These are phyloP conservation scores for Synergus itoensis DNA, from an alignment of 2,888 invertebrate genomes.

Conservation along the genomic window DNA sequence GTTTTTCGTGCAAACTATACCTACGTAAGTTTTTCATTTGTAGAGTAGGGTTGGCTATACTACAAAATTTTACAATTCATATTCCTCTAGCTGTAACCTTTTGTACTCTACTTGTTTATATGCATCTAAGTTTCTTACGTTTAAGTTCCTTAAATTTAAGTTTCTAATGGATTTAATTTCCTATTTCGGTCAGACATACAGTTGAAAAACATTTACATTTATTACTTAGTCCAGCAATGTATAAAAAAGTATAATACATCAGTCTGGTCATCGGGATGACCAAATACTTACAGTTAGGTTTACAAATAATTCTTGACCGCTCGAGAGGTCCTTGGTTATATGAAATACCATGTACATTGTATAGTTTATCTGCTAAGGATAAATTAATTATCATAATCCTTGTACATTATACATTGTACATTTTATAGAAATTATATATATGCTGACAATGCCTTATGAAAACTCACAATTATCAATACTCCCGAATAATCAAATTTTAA, in stretches of 20 bases:
- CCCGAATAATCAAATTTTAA: background rate
- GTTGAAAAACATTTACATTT: conserved; percentile 69
- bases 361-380: no score
- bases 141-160: background rate
- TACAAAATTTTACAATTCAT: conserved; percentile 71
- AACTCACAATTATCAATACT: no score
- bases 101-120: conserved; percentile 71
- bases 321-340: conserved; percentile 48
- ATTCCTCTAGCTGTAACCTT: conserved; percentile 61
- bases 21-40: no score
- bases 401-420: background rate
- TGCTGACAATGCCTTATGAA: no score
- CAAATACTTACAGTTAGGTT: conserved; percentile 64
- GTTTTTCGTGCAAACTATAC: no score
- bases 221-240: conserved; percentile 70
- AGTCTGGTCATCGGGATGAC: conserved; percentile 71
- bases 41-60: conserved; percentile 53
- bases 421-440: no score
- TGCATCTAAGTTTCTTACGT: conserved; percentile 59
- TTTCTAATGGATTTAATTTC: conserved; percentile 43
- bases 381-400: no score
- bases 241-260: conserved; percentile 76
- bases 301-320: conserved; percentile 47
- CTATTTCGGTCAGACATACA: conserved; percentile 67
- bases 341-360: conserved; percentile 44